Percentiles rank a stretch among this genome's conserved stretches.
These are phyloP conservation scores for Strigamia maritima DNA, from an alignment of 2,888 invertebrate genomes.

Conservation along the genomic window DNA sequence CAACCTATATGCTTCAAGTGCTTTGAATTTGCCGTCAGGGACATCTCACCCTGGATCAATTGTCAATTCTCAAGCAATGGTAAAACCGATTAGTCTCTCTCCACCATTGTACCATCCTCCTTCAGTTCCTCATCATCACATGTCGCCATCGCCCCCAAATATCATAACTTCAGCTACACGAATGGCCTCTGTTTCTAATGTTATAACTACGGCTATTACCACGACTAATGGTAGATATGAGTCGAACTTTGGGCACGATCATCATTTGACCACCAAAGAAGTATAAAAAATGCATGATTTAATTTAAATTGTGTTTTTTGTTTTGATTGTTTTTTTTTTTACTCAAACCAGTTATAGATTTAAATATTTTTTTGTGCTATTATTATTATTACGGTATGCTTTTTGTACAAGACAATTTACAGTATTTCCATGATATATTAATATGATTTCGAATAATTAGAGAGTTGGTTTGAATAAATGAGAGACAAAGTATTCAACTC, in stretches of 20 bases:
- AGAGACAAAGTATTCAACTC: not conserved
- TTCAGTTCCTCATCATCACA: not conserved
- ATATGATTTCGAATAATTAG: not conserved
- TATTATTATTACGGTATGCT: not conserved
- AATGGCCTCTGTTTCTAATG: not conserved
- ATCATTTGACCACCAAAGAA: not conserved
- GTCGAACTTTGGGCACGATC: not conserved
- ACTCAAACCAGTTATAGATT: not conserved
- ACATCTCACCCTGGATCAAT: not conserved
- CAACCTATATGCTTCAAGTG: not conserved
- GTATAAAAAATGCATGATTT: not conserved
- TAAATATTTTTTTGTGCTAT: not conserved
- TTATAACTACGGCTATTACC: not conserved
- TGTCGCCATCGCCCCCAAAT: not conserved
- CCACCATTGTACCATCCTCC: not conserved
- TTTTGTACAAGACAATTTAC: not conserved
- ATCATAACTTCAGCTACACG: not conserved
- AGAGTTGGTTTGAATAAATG: not conserved
- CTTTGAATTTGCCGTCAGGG: not conserved
- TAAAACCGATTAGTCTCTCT: not conserved
- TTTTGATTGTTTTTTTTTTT: too few species aligned
- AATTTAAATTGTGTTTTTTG: not conserved
- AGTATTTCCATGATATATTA: not conserved
- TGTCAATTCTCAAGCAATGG: not conserved
- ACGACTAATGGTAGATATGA: not conserved